These are phyloP conservation scores for Latrodectus hesperus DNA, from an alignment of 2,888 invertebrate genomes.

Conservation along the genomic window DNA sequence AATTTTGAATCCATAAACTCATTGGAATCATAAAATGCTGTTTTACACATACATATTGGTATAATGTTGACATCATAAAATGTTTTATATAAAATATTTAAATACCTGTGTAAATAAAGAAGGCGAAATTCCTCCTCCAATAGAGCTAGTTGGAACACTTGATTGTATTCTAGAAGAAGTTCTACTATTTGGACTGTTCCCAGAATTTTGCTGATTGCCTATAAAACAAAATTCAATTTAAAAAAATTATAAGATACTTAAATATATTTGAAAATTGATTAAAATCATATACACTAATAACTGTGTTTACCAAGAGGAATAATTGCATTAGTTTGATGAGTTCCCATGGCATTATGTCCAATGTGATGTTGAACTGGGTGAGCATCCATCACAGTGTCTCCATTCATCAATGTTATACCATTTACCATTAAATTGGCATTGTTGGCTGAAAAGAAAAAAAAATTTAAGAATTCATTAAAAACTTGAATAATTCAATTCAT, in stretches of 20 bases:
- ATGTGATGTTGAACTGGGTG: constrained; percentile 66
- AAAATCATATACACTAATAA: neutral
- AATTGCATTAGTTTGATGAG: constrained; percentile 57
- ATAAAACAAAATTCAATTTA: constrained; percentile 2
- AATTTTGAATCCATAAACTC: too few species aligned
- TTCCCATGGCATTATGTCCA: constrained; percentile 51
- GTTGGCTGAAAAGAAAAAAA: constrained; percentile 20
- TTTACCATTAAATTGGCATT: constrained; percentile 67
- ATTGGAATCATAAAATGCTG: too few species aligned
- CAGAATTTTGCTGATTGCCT: constrained; percentile 71
- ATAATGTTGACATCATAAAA: too few species aligned
- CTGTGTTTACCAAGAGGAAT: constrained; percentile 57
- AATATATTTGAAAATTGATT: neutral
- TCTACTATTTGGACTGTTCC: constrained; percentile 71
- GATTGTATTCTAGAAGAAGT: constrained; percentile 67
- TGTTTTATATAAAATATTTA: neutral
- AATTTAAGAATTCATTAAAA: neutral
- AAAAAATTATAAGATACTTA: too few species aligned
- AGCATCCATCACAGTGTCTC: constrained; percentile 66
- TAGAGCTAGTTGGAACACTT: constrained; percentile 75
- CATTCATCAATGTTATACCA: constrained; percentile 68
- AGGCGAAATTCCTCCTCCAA: constrained; percentile 84
- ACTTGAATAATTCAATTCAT: too few species aligned
- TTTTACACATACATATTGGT: too few species aligned
- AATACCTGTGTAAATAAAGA: constrained; percentile 79